Evolutionary conservation across 2,888 invertebrate genomes (phyloP), one percentile per base, ranked within the genome.

Genomic region (Rhagonycha lutea): DNA sequence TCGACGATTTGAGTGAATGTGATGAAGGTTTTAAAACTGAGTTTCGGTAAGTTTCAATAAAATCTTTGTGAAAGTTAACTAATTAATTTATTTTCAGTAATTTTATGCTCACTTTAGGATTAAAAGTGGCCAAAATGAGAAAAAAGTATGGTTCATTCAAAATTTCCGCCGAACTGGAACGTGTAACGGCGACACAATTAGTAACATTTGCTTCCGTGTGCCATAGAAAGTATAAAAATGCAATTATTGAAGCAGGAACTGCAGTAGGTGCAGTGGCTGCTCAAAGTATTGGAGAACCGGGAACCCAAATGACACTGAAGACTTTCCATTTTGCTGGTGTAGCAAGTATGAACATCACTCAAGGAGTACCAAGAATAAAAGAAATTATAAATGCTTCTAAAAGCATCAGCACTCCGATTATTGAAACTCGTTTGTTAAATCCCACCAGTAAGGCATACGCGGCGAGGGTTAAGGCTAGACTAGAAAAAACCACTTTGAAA

Each of bases 251-350:
- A 86, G 98, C 98, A 3, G 98, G 92, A 86, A 99, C 98, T 0
- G 98, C 99, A 0, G 99, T 99, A 0, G 99, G 99, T 1, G 99
- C 99, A 2, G 90, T 99, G 28, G 98, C 98, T 4, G 99, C 98
- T 0, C 95, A 98, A 90, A 98, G 98, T 90, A 99, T 99, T 78
- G 99, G 99, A 26, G 99, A 99, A 87, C 99, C 99, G 0, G 98
- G 98, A 29, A 99, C 99, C 0, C 99, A 99, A 88, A 99, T 99
- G 99, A 99, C 99, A 0, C 88, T 99, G 70, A 99, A 99, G 89
- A 99, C 99, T 12, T 99, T 99, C 89, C 99, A 99, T 89, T 99
- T 99, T 90, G 99, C 99, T 81, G 99, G 99, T 81, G 99, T 99
- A 0, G 99, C 99, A 3, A 98, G 98, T 24, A 99, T 99, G 99